phyloP scores from a whole-genome alignment of 2,888 invertebrate species.

The Uloborus plumipes region DNA sequence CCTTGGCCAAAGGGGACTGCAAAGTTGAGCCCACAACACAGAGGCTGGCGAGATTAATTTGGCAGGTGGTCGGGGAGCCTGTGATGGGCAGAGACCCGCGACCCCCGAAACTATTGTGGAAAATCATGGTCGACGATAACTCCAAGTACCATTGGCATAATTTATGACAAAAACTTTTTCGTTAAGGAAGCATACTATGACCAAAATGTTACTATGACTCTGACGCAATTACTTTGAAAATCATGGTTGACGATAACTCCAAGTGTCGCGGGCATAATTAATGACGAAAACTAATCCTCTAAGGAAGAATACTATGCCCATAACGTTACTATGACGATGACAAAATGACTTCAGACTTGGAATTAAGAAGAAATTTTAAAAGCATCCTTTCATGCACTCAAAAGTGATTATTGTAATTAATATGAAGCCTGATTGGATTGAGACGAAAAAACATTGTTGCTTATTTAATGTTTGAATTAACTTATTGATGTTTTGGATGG shows the following conservation, averaged over 20 bases:
- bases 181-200: background rate
- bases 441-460: too few species aligned
- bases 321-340: too few species aligned
- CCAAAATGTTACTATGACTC: too few species aligned
- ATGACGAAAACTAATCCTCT: conserved; percentile 18
- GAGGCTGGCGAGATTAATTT: conserved; percentile 61
- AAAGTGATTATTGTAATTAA: too few species aligned
- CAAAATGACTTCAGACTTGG: too few species aligned
- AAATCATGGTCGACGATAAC: conserved; percentile 56
- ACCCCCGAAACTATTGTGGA: conserved; percentile 64
- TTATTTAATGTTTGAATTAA: too few species aligned
- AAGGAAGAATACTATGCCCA: background rate
- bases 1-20: conserved; percentile 59
- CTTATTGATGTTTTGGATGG: too few species aligned
- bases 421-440: too few species aligned
- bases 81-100: conserved; percentile 53
- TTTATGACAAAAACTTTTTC: conserved; percentile 29
- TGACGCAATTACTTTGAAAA: conserved; percentile 38
- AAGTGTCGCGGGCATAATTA: conserved; percentile 56
- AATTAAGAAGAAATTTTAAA: too few species aligned
- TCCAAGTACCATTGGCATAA: conserved; percentile 57
- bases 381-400: too few species aligned
- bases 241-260: conserved; percentile 53
- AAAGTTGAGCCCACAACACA: conserved; percentile 53
- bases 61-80: conserved; percentile 64